A percentile compares a stretch with the other conserved stretches of the same genome.
Conservation (phyloP, 2,113 vertebrate genomes). For the Sinocyclocheilus maitianheensis region DNA sequence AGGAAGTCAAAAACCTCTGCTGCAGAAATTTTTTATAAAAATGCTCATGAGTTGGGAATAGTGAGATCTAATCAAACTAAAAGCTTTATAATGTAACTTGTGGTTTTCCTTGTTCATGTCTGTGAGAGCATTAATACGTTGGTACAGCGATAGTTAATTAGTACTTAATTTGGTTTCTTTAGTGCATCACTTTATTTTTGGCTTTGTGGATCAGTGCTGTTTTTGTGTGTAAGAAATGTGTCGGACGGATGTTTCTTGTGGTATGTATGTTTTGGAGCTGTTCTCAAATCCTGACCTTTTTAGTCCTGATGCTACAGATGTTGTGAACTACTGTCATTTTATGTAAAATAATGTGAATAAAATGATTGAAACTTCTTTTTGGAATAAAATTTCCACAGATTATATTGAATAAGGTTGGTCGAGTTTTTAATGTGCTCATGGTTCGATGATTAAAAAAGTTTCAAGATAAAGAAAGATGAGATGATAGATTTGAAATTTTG, state of each 20-base stretch:
- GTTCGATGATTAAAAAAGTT: background rate
- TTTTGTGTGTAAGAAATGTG: background rate
- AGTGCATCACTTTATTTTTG: background rate
- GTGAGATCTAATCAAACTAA: background rate
- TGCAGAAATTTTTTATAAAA: background rate
- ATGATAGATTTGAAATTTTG: background rate
- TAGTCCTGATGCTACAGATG: background rate
- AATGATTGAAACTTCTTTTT: background rate
- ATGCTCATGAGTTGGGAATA: conserved; percentile 4
- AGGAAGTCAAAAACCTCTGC: conserved; percentile 24
- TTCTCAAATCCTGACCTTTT: background rate
- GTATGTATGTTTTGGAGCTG: background rate
- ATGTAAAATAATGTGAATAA: conserved; percentile 13
- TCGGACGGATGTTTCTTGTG: background rate
- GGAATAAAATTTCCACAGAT: conserved; percentile 9
- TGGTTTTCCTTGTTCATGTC: background rate
- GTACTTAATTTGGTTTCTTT: background rate
- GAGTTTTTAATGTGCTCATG: background rate
- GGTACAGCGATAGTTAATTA: background rate
- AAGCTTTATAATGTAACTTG: background rate
- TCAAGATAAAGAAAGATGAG: background rate
- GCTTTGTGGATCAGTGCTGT: background rate
- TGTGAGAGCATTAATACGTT: background rate
- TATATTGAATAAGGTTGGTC: background rate
- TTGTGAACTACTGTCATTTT: conserved; percentile 4